Conservation (phyloP, 2,113 vertebrate species). For the Pithys albifrons region DNA sequence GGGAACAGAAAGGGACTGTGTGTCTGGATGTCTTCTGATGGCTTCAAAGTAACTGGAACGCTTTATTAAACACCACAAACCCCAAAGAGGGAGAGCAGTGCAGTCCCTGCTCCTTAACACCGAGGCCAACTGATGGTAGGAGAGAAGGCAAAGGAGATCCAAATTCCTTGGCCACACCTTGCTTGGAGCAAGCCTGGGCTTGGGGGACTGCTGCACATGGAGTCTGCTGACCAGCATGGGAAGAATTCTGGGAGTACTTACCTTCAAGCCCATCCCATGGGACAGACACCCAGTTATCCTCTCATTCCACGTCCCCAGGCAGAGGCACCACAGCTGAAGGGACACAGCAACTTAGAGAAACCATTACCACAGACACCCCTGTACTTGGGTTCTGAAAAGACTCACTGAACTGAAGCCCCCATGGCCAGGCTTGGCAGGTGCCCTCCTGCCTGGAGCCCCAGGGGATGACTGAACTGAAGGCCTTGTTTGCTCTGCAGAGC, state of each 20-base stretch:
- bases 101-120: not conserved
- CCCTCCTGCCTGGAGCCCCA: not conserved
- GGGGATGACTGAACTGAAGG: not conserved
- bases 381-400: not conserved
- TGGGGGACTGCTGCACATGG: not conserved
- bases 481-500: not conserved
- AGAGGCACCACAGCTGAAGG: not conserved
- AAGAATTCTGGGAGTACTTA: not conserved
- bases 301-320: not conserved
- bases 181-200: not conserved
- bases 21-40: fast-evolving
- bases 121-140: not conserved
- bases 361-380: not conserved
- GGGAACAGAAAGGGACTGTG: not conserved
- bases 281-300: fast-evolving
- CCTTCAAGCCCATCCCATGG: not conserved
- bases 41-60: not conserved
- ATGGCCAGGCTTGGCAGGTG: not conserved
- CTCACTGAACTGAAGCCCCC: not conserved
- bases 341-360: not conserved
- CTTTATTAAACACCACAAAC: not conserved
- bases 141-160: not conserved
- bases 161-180: not conserved
- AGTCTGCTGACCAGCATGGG: not conserved
- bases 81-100: fast-evolving